These are phyloP conservation scores for Tenualosa ilisha DNA, from an alignment of 2,797 vertebrate genomes.

Conservation along the genomic window DNA sequence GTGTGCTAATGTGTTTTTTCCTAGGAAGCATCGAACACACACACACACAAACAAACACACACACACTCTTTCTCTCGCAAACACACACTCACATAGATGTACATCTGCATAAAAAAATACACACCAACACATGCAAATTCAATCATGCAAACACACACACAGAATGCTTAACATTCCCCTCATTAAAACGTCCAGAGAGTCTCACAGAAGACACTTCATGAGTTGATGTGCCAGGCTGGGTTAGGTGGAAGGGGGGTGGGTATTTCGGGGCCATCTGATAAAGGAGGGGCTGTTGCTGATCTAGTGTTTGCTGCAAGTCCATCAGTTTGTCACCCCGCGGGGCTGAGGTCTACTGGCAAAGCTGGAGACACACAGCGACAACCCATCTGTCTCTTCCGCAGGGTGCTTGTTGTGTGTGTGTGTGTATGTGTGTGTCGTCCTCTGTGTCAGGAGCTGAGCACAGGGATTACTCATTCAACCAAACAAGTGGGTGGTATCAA, in stretches of 20 bases:
- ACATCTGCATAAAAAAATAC: not conserved
- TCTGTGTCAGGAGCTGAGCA: not conserved
- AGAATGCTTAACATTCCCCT: not conserved
- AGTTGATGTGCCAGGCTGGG: not conserved
- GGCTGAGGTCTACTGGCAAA: not conserved
- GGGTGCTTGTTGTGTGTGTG: not conserved
- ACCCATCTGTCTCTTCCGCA: not conserved
- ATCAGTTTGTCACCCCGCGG: not conserved
- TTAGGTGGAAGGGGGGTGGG: not conserved
- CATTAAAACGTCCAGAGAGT: too few relatives aligned
- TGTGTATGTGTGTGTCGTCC: not conserved
- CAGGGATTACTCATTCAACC: not conserved
- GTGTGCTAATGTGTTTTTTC: not conserved
- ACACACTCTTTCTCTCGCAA: not conserved
- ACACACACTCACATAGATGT: not conserved
- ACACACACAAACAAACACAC: not conserved
- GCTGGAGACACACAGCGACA: not conserved
- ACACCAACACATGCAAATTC: not conserved
- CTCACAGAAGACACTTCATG: not conserved
- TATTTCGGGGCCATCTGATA: not conserved
- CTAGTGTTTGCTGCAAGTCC: not conserved
- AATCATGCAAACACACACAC: not conserved
- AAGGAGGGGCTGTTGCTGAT: not conserved
- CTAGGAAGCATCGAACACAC: not conserved
- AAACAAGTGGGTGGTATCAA: not conserved